Base-by-base conservation (phyloP, 1,140 invertebrate genomes). In the Drosophila repletoides region DNA sequence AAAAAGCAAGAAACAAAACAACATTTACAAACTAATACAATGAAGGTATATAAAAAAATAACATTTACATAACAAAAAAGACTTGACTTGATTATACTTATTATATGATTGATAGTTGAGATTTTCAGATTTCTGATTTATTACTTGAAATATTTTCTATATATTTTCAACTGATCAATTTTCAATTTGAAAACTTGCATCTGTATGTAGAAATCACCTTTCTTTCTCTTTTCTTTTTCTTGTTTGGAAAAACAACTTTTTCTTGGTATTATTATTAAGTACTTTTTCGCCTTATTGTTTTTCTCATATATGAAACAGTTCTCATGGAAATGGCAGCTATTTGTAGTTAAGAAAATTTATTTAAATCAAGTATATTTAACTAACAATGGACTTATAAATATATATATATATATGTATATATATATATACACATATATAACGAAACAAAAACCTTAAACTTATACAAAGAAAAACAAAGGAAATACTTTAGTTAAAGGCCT, bases 291-390 rank as follows among this genome's bases (percentile, higher is more conserved):
- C 38, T 70, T 60, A 60, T 48, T 2, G 31, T 77, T 61, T 55
- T 40, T 71, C n/a, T 76, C 53, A 64, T 69, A 63, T 56, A 61
- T 33, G 70, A 76, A 89, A 89, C 76, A 89, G 72, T 84, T 89
- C 87, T 89, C 87, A 89, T 86, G 87, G 81, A 89, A 89, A 81
- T 58, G 87, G 81, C 87, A 89, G 87, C 87, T 89, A 89, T 83
- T 72, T 88, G 87, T 89, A 89, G 87, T 88, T 89, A 89, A 87
- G 79, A 84, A 84, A 88, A 89, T 73, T 84, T 84, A 84, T 87
- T 89, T 89, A 84, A 88, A 77, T 66, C 65, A 76, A 84, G 80
- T 77, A 79, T 84, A 77, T 69, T 75, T 72, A 87, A 74, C 58
- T 80, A 87, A 76, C 59, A 86, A 86, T 80, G 67, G 79, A 84